Conservation (phyloP, 2,797 vertebrate genomes). For the Apodemus agrarius region DNA sequence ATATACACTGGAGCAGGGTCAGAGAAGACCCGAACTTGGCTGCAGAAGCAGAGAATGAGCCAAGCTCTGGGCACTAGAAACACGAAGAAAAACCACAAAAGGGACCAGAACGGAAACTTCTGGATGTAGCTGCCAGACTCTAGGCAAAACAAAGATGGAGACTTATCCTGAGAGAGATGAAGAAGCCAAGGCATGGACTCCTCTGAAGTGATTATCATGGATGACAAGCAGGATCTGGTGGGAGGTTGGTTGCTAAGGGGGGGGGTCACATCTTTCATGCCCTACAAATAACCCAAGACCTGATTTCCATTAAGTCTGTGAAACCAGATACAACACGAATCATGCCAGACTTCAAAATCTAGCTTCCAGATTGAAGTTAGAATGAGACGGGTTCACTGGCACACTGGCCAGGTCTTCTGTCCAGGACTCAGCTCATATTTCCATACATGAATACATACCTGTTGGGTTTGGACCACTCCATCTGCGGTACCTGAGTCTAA, state of each 20-base stretch:
- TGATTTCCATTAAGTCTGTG: not conserved
- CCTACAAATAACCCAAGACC: not conserved
- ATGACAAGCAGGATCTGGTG: not conserved
- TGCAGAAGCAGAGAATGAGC: not conserved
- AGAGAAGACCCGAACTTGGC: not conserved
- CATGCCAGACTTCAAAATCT: not conserved
- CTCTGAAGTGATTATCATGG: not conserved
- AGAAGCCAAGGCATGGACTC: not conserved
- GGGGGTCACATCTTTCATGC: not conserved
- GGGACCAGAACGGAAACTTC: not conserved
- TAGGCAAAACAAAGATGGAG: not conserved
- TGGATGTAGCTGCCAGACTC: not conserved
- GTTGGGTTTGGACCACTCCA: not conserved
- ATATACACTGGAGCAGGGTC: not conserved
- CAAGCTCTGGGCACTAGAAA: not conserved
- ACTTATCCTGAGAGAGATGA: not conserved
- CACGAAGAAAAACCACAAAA: not conserved
- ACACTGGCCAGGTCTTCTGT: not conserved
- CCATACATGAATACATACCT: not conserved
- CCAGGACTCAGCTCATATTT: not conserved
- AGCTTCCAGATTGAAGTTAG: not conserved
- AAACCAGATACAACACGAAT: not conserved
- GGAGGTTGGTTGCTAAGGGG: too few relatives aligned
- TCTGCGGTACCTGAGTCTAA: not conserved
- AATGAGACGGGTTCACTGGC: not conserved